A percentile compares a stretch with the other conserved stretches of the same genome.
These are phyloP conservation scores for Gila robusta DNA, from an alignment of 2,797 vertebrate genomes.

Conservation along the genomic window DNA sequence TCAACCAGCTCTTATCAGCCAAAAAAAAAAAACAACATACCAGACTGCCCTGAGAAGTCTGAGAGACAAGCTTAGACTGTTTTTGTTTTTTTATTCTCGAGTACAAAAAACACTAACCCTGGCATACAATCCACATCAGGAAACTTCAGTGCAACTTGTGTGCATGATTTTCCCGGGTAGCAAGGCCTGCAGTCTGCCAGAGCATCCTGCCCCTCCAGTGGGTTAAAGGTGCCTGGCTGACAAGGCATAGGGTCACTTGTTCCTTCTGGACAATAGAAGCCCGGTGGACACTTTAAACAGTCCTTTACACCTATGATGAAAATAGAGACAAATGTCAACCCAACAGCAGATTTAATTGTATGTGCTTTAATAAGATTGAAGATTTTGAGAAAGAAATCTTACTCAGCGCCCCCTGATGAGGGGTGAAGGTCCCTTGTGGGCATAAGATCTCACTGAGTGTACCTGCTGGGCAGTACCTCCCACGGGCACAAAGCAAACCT, in stretches of 20 bases:
- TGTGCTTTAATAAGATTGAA: not conserved
- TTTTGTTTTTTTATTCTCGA: not conserved
- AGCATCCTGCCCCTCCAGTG: slow-evolving; percentile 85
- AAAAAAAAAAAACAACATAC: not conserved
- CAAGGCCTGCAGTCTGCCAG: slow-evolving; percentile 81
- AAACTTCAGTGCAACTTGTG: slow-evolving; percentile 81
- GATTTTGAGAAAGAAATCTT: slow-evolving; percentile 32
- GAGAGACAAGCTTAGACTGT: not conserved
- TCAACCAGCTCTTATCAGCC: not conserved
- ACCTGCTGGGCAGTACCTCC: slow-evolving; percentile 86
- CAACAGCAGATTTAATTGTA: not conserved
- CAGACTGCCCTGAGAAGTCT: not conserved
- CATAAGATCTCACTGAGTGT: slow-evolving; percentile 79
- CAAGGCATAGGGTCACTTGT: slow-evolving; percentile 80
- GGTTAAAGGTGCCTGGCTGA: slow-evolving; percentile 83
- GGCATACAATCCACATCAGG: slow-evolving; percentile 84
- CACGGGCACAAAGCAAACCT: slow-evolving; percentile 82
- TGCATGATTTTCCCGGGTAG: slow-evolving; percentile 86
- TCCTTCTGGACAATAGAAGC: slow-evolving; percentile 86
- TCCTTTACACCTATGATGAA: slow-evolving; percentile 77
- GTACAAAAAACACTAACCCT: slow-evolving; percentile 74
- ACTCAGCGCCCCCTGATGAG: slow-evolving; percentile 85
- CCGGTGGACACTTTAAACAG: slow-evolving; percentile 85
- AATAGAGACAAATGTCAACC: not conserved
- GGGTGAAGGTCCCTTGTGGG: slow-evolving; percentile 84